Percentiles rank a stretch among this genome's conserved stretches.
Conservation (phyloP, 2,113 vertebrate species). For the Myodes glareolus region DNA sequence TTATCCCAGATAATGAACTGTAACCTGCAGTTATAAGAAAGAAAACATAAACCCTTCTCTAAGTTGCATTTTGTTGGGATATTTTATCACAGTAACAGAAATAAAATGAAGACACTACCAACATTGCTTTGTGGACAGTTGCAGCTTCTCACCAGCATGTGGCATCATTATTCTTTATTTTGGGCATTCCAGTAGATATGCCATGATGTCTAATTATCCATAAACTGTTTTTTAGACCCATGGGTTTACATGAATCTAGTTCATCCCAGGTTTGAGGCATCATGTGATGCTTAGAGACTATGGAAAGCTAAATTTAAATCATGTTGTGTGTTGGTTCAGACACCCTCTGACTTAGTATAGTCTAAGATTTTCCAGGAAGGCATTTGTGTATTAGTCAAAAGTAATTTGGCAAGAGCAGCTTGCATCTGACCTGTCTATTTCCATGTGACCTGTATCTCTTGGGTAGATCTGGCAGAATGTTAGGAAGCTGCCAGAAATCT, state of each 20-base stretch:
- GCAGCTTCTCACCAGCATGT: not conserved
- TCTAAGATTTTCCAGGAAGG: not conserved
- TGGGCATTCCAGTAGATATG: not conserved
- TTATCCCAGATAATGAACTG: not conserved
- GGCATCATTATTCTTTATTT: not conserved
- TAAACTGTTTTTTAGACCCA: conserved; percentile 1
- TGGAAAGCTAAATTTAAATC: not conserved
- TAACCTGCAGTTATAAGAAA: too few relatives aligned
- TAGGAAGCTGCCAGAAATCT: conserved; percentile 25
- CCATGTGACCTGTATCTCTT: not conserved
- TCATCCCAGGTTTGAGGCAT: not conserved
- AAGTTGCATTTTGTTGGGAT: not conserved
- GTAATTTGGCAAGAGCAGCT: not conserved
- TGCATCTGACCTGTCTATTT: not conserved
- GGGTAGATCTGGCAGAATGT: not conserved
- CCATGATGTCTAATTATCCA: not conserved
- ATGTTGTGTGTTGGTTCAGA: not conserved
- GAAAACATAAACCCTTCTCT: not conserved
- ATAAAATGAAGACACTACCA: not conserved
- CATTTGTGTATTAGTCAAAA: not conserved
- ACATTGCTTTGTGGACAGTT: not conserved
- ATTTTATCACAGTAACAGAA: not conserved
- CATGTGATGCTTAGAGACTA: not conserved
- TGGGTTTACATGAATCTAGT: not conserved
- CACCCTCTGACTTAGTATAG: not conserved